Conservation (phyloP, 2,797 vertebrate species). For the Nyctalus aviator region DNA sequence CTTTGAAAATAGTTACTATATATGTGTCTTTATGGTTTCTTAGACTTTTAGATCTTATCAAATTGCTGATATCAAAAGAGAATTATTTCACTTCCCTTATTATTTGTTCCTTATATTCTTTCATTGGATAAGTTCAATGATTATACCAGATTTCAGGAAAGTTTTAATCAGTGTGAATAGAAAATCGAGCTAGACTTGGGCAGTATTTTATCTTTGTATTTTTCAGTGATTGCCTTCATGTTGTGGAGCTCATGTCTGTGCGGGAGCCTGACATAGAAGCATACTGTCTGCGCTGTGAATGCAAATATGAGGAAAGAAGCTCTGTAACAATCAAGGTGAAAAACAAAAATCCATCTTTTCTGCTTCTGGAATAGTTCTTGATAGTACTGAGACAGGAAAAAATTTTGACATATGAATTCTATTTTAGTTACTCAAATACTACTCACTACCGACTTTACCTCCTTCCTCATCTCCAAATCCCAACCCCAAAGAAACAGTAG, state of each 20-base stretch:
- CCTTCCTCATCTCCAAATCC: not conserved
- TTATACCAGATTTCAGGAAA: conserved; percentile 50
- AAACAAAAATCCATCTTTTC: not conserved
- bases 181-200: conserved; percentile 38
- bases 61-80: not conserved
- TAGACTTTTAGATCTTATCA: conserved; percentile 49
- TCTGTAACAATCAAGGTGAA: conserved; percentile 97
- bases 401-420: not conserved
- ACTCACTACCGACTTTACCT: not conserved
- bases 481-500: not conserved
- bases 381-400: conserved; percentile 29
- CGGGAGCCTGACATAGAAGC: conserved; percentile 97
- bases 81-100: conserved; percentile 30
- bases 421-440: not conserved
- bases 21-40: conserved; percentile 40
- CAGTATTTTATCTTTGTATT: conserved; percentile 47
- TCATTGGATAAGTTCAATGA: not conserved
- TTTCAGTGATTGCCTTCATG: conserved; percentile 96
- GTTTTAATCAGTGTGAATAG: not conserved
- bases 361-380: conserved; percentile 10
- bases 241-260: conserved; percentile 97
- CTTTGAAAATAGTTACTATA: not conserved
- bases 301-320: conserved; percentile 99
- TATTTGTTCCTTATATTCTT: conserved; percentile 46
- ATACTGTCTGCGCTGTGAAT: conserved; percentile 98